A percentile compares a stretch with the other conserved stretches of the same genome.
Evolutionary conservation across 2,888 invertebrate genomes (phyloP).

Genomic region (Serrognathus titanus): DNA sequence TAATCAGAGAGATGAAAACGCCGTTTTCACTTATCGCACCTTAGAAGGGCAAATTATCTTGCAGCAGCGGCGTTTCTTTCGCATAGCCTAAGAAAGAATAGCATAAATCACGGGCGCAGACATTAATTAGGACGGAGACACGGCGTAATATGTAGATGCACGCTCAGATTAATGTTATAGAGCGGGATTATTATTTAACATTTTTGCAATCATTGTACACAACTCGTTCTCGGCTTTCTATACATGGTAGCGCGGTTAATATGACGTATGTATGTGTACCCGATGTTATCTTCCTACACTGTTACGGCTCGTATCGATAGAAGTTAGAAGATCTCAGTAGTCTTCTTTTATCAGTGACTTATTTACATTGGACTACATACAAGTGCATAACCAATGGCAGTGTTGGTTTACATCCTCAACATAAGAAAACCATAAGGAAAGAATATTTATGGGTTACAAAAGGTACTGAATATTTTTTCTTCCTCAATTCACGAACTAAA

Average conservation of each 20-base stretch:
- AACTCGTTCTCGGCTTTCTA: constrained; percentile 24
- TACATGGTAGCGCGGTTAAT: constrained; percentile 30
- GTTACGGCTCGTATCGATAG: constrained; percentile 6
- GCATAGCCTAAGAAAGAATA: constrained; percentile 32
- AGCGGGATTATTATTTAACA: constrained; percentile 33
- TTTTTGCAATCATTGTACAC: constrained; percentile 24
- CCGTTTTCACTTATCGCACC: constrained; percentile 19
- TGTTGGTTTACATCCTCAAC: too few species aligned
- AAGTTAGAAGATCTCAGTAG: not conserved
- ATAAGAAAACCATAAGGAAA: too few species aligned
- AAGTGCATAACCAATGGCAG: not conserved
- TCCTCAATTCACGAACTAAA: too few species aligned
- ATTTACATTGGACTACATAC: not conserved
- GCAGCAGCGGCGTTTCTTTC: constrained; percentile 25
- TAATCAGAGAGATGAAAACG: constrained; percentile 21
- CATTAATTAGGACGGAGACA: constrained; percentile 48
- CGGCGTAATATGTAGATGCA: constrained; percentile 47
- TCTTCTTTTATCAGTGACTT: not conserved
- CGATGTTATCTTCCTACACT: constrained; percentile 29
- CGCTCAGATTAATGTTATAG: constrained; percentile 42
- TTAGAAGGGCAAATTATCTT: constrained; percentile 33
- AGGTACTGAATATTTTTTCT: too few species aligned
- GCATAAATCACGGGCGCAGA: constrained; percentile 47
- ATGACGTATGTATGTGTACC: constrained; percentile 26
- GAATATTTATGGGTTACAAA: too few species aligned